Conservation (phyloP, 2,113 vertebrate genomes). For the Suncus etruscus region DNA sequence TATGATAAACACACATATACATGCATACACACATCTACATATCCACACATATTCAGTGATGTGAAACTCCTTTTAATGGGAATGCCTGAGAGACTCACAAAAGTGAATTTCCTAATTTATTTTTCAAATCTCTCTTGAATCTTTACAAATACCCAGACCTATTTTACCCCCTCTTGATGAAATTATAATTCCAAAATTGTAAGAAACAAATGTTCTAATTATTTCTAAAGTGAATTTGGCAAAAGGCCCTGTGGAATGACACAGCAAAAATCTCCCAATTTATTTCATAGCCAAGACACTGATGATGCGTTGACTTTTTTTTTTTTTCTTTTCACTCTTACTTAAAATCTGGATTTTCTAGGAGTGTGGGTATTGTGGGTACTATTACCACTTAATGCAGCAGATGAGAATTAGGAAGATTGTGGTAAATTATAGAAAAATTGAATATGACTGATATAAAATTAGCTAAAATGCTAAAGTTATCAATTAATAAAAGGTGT, state of each 20-base stretch:
- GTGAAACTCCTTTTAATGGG: neutral
- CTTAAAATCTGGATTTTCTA: neutral
- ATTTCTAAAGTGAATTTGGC: conserved; percentile 54
- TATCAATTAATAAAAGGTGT: neutral
- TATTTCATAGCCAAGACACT: conserved; percentile 11
- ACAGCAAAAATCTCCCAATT: conserved; percentile 53
- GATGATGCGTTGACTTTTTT: conserved; percentile 9
- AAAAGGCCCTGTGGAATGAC: conserved; percentile 47
- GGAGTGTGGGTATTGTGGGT: neutral
- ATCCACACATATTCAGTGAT: neutral
- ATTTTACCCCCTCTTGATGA: neutral
- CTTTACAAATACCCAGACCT: neutral
- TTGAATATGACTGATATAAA: neutral
- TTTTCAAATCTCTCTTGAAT: neutral
- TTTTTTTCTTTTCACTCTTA: neutral
- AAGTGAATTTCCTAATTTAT: conserved; percentile 3
- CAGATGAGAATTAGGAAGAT: neutral
- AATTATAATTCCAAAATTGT: conserved; percentile 15
- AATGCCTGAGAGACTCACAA: neutral
- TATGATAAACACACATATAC: neutral
- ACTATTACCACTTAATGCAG: neutral
- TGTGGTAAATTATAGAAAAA: neutral
- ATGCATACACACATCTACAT: neutral
- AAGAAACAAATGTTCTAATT: conserved; percentile 38
- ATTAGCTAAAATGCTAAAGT: conserved; percentile 8